phyloP scores from a whole-genome alignment of 2,888 invertebrate genomes.

The Hirtodrosophila cameraria region DNA sequence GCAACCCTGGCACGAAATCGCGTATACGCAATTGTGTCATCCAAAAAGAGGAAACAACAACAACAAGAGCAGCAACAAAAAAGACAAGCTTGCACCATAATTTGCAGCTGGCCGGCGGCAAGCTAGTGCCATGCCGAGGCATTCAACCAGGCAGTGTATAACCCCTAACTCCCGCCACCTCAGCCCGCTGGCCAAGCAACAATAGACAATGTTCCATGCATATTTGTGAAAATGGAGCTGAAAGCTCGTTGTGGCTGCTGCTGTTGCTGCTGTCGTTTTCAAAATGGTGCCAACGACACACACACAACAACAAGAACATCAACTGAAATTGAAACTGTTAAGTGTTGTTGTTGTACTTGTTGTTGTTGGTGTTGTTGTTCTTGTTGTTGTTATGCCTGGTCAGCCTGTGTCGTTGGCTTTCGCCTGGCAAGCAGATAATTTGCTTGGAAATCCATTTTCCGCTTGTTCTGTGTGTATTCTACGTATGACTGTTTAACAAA shows the following conservation, averaged over 20 bases:
- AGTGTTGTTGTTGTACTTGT: conserved; percentile 45
- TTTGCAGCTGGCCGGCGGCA: conserved; percentile 46
- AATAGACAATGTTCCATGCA: conserved; percentile 75
- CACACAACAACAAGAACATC: conserved; percentile 16
- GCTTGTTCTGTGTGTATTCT: conserved; percentile 60
- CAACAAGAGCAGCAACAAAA: conserved; percentile 5
- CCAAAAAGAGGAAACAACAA: conserved; percentile 3
- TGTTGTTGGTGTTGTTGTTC: conserved; percentile 41
- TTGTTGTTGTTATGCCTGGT: no score
- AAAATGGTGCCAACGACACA: conserved; percentile 34
- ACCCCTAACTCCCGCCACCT: no score
- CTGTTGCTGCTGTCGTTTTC: conserved; percentile 27
- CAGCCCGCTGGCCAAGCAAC: conserved; percentile 46
- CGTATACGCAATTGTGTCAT: conserved; percentile 34
- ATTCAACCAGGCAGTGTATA: conserved; percentile 43
- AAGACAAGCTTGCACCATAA: conserved; percentile 46
- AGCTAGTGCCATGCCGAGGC: conserved; percentile 46
- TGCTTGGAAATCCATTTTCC: conserved; percentile 81
- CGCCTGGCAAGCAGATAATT: conserved; percentile 68
- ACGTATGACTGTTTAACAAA: conserved; percentile 48
- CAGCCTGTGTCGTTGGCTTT: conserved; percentile 28
- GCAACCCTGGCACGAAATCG: conserved; percentile 14
- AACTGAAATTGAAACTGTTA: conserved; percentile 74
- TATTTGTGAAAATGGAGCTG: conserved; percentile 64
- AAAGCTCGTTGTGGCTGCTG: conserved; percentile 47